Evolutionary conservation across 2,113 vertebrate species (phyloP).

Genomic region (Oceanites oceanicus): DNA sequence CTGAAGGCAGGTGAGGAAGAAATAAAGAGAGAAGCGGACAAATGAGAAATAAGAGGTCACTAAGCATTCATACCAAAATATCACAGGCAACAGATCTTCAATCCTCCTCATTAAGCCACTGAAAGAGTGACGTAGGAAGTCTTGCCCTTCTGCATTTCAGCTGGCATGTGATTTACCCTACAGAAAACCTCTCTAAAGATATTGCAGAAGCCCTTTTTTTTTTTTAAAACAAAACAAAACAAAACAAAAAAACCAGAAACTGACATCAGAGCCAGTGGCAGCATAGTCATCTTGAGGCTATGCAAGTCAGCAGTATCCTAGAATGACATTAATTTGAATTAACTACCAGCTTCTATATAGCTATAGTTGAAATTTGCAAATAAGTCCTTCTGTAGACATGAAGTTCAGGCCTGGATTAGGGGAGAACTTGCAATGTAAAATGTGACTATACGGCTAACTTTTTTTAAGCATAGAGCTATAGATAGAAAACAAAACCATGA

Average conservation of each 20-base stretch:
- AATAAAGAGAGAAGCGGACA: background rate
- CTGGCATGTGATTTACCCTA: background rate
- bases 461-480: background rate
- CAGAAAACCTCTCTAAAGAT: background rate
- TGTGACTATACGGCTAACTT: background rate
- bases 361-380: background rate
- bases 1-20: background rate
- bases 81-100: background rate
- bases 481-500: background rate
- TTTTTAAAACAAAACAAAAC: background rate
- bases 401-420: background rate
- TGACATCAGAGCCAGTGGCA: background rate
- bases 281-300: background rate
- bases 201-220: background rate
- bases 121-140: background rate
- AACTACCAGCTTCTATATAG: background rate
- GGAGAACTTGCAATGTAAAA: background rate
- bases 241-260: background rate
- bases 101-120: background rate
- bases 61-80: background rate
- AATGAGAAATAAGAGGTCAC: background rate
- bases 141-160: background rate
- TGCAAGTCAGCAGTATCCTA: background rate
- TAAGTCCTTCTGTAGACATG: background rate
- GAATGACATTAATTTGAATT: background rate